phyloP scores from a whole-genome alignment of 2,113 vertebrate species.

The Prionailurus viverrinus region DNA sequence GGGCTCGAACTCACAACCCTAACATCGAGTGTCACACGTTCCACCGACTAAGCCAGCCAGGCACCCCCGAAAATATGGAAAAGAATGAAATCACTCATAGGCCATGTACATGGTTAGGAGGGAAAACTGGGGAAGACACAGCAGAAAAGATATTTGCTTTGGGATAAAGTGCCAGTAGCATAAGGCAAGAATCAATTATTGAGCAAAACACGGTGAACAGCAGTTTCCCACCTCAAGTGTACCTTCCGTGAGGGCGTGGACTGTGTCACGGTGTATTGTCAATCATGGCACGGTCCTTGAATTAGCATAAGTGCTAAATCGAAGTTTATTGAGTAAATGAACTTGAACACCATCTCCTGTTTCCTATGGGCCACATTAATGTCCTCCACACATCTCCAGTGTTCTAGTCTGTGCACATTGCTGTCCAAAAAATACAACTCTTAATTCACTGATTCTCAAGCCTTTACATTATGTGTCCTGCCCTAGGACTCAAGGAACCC shows the following conservation, averaged over 20 bases:
- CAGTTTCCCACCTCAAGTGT: not conserved
- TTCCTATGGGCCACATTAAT: not conserved
- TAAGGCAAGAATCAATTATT: not conserved
- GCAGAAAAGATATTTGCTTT: not conserved
- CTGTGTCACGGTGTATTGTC: too few species aligned
- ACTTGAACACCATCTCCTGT: not conserved
- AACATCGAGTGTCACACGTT: not conserved
- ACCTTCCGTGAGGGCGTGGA: not conserved
- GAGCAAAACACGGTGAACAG: not conserved
- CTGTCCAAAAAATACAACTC: not conserved
- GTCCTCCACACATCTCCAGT: too few species aligned
- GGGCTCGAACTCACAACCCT: not conserved
- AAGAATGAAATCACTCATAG: not conserved
- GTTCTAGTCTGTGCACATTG: not conserved
- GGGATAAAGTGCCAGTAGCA: not conserved
- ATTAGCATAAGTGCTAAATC: not conserved
- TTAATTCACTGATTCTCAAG: not conserved
- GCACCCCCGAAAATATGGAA: not conserved
- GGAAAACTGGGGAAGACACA: not conserved
- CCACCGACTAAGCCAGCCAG: not conserved
- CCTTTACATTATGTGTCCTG: not conserved
- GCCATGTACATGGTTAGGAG: not conserved
- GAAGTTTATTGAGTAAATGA: not conserved
- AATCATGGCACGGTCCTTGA: not conserved
- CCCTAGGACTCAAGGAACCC: rapidly evolving